Evolutionary conservation across 2,888 invertebrate genomes (phyloP).

Genomic region (Lasioglossum villosulum): DNA sequence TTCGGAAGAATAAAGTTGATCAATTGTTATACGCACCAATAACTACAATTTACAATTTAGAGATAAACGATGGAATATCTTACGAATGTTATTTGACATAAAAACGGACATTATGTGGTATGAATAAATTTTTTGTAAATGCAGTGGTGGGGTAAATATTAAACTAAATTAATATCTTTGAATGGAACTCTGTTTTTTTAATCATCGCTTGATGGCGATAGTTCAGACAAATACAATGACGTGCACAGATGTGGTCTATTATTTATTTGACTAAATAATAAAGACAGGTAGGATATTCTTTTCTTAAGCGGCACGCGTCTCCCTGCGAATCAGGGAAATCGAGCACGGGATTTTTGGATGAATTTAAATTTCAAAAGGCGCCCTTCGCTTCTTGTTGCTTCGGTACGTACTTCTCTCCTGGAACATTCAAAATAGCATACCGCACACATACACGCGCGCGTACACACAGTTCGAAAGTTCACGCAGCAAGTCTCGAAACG

Average conservation of each 20-base stretch:
- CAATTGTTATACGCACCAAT: not conserved
- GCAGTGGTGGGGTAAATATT: no score
- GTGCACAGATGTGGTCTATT: not conserved
- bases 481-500: conserved; percentile 31
- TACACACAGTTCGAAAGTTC: conserved; percentile 18
- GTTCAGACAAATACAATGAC: no score
- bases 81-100: no score
- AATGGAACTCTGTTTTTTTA: no score
- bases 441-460: not conserved
- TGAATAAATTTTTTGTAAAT: no score
- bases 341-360: conserved; percentile 18
- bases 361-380: conserved; percentile 45
- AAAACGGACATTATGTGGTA: no score
- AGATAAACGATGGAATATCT: not conserved
- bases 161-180: no score
- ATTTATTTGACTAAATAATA: not conserved
- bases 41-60: not conserved
- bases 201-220: no score
- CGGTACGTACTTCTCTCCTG: conserved; percentile 15
- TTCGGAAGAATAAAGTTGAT: not conserved
- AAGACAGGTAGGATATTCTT: not conserved
- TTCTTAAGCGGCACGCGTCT: not conserved
- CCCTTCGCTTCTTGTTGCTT: conserved; percentile 19
- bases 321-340: conserved; percentile 13
- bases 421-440: conserved; percentile 19